Base-by-base conservation (phyloP, 1,140 invertebrate genomes). In the Calephelis nemesis region DNA sequence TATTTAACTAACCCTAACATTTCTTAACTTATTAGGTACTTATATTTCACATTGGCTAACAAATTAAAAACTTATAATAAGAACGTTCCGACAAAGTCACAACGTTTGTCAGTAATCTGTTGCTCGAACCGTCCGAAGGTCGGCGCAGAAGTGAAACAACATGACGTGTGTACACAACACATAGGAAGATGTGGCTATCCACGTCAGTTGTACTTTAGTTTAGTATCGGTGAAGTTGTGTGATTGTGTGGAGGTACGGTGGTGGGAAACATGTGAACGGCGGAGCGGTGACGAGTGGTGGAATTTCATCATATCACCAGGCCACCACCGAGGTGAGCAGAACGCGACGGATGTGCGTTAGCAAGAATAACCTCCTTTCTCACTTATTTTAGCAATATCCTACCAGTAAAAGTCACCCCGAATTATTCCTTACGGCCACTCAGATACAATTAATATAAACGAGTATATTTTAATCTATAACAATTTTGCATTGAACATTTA, bases 151-250 rank as follows among this genome's bases (percentile, higher is more conserved):
- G 64, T 48, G 71, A 80, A 77, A 76, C 74, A 75, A 78, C 81
- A 85, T 85, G 81, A 79, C 83, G 83, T 76, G 72, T 79, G 76
- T 83, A 83, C 77, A 85, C 79, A 85, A 82, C 81, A 85, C 78
- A 79, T 83, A 79, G 78, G 77, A 81, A 76, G 78, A 83, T 81
- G 83, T 84, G 80, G 81, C 80, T 77, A 40, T 67, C 72, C 75
- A 74, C 79, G 81, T 79, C 77, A 69, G 74, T 74, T 73, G 65
- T 71, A 70, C 64, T 76, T 78, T 78, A 77, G 74, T 77, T 72
- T 65, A 72, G 52, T 54, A 19, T 11, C 9, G 15, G 15, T 11
- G 9, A 5, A 30, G 9, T 15, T 7, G 52, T 19, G 42, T 45
- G 42, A 54, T 9, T 19, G 52, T 54, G 10, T 54, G 52, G 52